Conservation (phyloP, 1,140 invertebrate genomes). For the Ephestia elutella region DNA sequence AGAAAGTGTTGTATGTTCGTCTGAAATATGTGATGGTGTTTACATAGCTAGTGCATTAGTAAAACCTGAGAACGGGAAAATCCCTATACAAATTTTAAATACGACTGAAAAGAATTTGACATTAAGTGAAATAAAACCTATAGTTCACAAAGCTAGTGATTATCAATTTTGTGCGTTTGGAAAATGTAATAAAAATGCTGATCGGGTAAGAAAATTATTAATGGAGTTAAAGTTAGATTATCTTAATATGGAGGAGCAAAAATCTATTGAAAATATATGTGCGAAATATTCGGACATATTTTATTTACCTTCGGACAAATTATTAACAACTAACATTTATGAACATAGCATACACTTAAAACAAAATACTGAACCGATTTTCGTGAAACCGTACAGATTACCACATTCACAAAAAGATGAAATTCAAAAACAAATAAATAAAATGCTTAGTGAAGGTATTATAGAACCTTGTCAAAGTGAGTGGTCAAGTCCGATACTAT, state of each 20-base stretch:
- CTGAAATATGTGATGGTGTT: no score
- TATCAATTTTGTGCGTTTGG: no score
- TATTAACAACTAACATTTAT: constrained; percentile 8
- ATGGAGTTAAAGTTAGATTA: constrained; percentile 11
- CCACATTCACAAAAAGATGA: constrained; percentile 10
- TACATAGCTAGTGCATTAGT: no score
- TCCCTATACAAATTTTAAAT: no score
- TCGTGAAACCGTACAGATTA: constrained; percentile 15
- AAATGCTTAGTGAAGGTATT: constrained; percentile 15
- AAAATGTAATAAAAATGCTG: background rate
- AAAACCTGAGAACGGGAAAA: no score
- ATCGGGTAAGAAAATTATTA: constrained; percentile 10
- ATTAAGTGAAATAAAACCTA: no score
- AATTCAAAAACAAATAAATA: constrained; percentile 15
- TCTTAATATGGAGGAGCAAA: constrained; percentile 15
- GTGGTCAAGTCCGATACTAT: constrained; percentile 18
- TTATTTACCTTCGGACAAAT: constrained; percentile 15
- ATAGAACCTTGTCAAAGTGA: constrained; percentile 6
- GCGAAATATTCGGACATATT: no score
- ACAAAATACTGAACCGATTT: background rate
- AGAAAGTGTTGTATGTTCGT: no score
- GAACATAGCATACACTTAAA: constrained; percentile 10
- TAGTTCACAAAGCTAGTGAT: no score
- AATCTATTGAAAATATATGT: constrained; percentile 12
- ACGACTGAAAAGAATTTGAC: no score